These are phyloP conservation scores for Neodon shergylaensis DNA, from an alignment of 2,113 vertebrate genomes.

Conservation along the genomic window DNA sequence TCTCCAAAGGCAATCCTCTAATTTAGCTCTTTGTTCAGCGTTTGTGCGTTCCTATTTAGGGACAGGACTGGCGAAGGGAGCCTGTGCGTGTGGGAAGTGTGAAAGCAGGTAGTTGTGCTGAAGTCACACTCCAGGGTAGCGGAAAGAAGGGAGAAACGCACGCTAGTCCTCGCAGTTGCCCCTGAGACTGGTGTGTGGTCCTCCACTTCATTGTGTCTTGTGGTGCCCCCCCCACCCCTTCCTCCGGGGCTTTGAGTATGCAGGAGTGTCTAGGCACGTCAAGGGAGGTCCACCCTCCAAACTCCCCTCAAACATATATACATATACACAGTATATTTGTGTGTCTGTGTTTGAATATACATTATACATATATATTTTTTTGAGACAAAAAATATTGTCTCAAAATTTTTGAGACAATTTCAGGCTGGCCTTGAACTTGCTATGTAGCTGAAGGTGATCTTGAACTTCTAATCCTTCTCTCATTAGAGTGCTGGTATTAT, in stretches of 20 bases:
- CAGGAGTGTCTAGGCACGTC: not conserved
- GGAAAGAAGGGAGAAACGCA: not conserved
- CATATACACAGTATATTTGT: not conserved
- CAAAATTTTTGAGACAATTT: not conserved
- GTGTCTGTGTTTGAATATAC: not conserved
- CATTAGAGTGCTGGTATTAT: not conserved
- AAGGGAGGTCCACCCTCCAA: not conserved
- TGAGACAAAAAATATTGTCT: no score
- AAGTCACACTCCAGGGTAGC: not conserved
- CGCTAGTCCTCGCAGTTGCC: not conserved
- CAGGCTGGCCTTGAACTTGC: not conserved
- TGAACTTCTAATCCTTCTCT: not conserved
- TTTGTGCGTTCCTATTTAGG: not conserved
- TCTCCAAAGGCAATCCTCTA: no score
- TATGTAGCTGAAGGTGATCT: not conserved
- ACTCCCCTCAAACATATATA: not conserved
- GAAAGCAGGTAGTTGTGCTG: not conserved
- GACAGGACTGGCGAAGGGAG: not conserved
- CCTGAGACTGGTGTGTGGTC: not conserved
- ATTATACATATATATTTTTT: not conserved
- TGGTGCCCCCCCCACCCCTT: no score
- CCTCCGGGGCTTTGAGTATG: not conserved
- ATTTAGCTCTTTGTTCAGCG: not conserved
- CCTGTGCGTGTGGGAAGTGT: not conserved
- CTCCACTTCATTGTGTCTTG: no score